Percentiles rank a stretch among this genome's conserved stretches.
These are phyloP conservation scores for Saguinus midas DNA, from an alignment of 2,113 vertebrate genomes.

Conservation along the genomic window DNA sequence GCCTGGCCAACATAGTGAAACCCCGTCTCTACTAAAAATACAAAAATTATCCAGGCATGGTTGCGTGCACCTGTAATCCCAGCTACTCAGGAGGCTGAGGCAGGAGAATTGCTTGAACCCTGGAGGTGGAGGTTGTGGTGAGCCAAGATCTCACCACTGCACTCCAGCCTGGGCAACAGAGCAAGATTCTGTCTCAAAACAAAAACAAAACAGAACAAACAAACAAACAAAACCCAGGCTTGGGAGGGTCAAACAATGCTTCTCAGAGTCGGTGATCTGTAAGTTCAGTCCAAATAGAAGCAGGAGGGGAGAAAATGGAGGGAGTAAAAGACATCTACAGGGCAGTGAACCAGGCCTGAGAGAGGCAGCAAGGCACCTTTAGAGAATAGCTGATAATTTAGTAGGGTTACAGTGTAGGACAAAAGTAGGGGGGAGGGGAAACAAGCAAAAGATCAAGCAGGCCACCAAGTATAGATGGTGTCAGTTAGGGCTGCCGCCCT, in stretches of 20 bases:
- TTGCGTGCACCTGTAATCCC: too few relatives aligned
- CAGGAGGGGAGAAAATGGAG: not conserved
- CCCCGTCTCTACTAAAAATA: too few relatives aligned
- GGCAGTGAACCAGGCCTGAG: not conserved
- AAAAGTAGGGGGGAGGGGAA: not conserved
- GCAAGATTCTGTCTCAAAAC: too few relatives aligned
- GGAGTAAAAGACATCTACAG: not conserved
- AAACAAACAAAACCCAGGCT: not conserved
- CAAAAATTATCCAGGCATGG: too few relatives aligned
- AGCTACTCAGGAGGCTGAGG: too few relatives aligned
- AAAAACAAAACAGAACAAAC: too few relatives aligned
- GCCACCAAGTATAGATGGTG: not conserved
- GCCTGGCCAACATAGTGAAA: too few relatives aligned
- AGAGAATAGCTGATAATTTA: not conserved
- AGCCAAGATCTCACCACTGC: too few relatives aligned
- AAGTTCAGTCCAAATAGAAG: not conserved
- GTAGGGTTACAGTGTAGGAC: not conserved
- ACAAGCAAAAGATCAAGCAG: not conserved
- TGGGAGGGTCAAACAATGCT: not conserved
- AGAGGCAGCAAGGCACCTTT: not conserved
- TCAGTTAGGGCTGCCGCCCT: not conserved
- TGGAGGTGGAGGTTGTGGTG: too few relatives aligned
- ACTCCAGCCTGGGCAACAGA: too few relatives aligned
- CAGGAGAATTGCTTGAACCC: too few relatives aligned
- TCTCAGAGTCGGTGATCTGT: not conserved